Evolutionary conservation across 1,140 invertebrate species (phyloP).

Genomic region (Aplysia californica): DNA sequence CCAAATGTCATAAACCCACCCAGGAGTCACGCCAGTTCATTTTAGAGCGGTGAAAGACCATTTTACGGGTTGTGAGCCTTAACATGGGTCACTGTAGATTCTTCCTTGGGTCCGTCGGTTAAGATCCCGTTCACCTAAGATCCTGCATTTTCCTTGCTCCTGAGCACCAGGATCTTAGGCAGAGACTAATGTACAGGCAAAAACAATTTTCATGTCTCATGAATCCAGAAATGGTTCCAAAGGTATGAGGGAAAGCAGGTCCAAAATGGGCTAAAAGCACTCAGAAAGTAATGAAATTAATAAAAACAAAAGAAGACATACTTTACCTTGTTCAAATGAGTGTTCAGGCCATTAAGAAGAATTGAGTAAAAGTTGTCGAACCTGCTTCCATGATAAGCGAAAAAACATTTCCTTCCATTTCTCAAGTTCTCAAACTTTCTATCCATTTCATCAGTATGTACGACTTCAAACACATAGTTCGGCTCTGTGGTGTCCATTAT

Average conservation of each 20-base stretch:
- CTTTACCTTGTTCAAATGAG: slow-evolving; percentile 80
- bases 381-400: slow-evolving; percentile 82
- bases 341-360: slow-evolving; percentile 80
- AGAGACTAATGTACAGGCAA: too few relatives aligned
- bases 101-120: too few relatives aligned
- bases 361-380: slow-evolving; percentile 87
- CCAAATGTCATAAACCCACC: too few relatives aligned
- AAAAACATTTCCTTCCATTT: slow-evolving; percentile 73
- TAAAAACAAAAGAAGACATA: slow-evolving; percentile 7
- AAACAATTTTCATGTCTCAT: too few relatives aligned
- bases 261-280: neutral
- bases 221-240: too few relatives aligned
- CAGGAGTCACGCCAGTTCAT: too few relatives aligned
- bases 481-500: slow-evolving; percentile 53
- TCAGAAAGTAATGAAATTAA: neutral
- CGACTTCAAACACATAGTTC: slow-evolving; percentile 64
- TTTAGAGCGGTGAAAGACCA: too few relatives aligned
- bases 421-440: slow-evolving; percentile 55
- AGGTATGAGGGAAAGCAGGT: too few relatives aligned
- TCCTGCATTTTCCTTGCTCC: neutral
- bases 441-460: slow-evolving; percentile 45
- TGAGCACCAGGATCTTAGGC: too few relatives aligned
- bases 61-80: too few relatives aligned
- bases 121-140: too few relatives aligned
- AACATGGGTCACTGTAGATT: too few relatives aligned